phyloP scores from a whole-genome alignment of 2,113 vertebrate genomes.

The Pangasianodon gigas region DNA sequence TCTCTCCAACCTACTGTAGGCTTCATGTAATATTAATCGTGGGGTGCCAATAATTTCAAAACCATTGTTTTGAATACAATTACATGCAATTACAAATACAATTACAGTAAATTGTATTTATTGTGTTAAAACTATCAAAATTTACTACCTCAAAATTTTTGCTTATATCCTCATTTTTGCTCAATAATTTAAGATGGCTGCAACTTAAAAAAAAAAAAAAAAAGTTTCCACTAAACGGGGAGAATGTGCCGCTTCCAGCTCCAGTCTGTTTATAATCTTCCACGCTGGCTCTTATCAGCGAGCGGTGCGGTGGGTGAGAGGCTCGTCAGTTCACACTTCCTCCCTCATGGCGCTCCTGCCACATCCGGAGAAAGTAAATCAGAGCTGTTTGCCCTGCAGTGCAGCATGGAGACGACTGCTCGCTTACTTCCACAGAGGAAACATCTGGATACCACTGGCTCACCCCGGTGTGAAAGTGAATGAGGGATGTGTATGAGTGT shows the following conservation, averaged over 20 bases:
- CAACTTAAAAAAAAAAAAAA: not conserved
- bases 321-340: slow-evolving; percentile 53
- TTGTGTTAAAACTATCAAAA: not conserved
- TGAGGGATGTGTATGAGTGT: not conserved
- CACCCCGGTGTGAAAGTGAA: slow-evolving; percentile 34
- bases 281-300: slow-evolving; percentile 58
- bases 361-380: slow-evolving; percentile 69
- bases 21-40: not conserved
- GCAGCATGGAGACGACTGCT: slow-evolving; percentile 54
- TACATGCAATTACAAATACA: too few species aligned
- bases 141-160: too few species aligned
- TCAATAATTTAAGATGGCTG: not conserved
- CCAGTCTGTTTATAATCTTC: slow-evolving; percentile 42
- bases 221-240: not conserved
- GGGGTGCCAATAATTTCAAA: not conserved
- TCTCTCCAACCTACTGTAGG: too few species aligned
- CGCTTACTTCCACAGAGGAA: slow-evolving; percentile 74
- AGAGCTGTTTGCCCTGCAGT: slow-evolving; percentile 52
- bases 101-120: too few species aligned
- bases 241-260: slow-evolving; percentile 19
- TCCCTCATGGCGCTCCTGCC: slow-evolving; percentile 53
- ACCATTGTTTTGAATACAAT: too few species aligned
- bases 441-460: slow-evolving; percentile 74
- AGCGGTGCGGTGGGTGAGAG: slow-evolving; percentile 52
- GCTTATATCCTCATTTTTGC: too few species aligned